Evolutionary conservation across 2,888 invertebrate species (phyloP).

Genomic region (Petrolisthes manimaculis): DNA sequence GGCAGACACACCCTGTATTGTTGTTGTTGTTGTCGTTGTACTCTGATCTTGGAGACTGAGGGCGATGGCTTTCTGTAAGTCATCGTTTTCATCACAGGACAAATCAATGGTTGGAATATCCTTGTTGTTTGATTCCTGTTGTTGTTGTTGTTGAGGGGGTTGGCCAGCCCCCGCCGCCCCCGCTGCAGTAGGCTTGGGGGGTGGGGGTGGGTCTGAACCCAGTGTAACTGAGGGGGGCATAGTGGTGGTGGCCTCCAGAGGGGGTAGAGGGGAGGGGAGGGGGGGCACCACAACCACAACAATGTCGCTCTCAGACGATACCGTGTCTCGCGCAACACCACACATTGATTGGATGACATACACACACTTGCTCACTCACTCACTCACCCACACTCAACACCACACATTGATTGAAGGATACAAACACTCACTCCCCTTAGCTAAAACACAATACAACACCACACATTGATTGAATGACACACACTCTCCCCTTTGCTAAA

Average conservation of each 20-base stretch:
- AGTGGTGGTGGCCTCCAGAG: conserved; percentile 51
- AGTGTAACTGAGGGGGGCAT: conserved; percentile 63
- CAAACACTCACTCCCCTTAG: conserved; percentile 22
- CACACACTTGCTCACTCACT: conserved; percentile 18
- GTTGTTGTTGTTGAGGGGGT: conserved; percentile 41
- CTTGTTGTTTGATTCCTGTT: conserved; percentile 45
- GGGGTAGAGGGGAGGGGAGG: neutral
- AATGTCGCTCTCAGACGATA: conserved; percentile 51
- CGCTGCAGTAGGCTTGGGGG: conserved; percentile 4
- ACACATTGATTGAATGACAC: neutral
- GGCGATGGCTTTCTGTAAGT: conserved; percentile 71
- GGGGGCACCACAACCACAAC: neutral
- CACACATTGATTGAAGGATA: neutral
- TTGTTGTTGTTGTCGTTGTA: conserved; percentile 70
- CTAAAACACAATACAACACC: conserved; percentile 7
- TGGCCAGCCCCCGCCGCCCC: conserved; percentile 13
- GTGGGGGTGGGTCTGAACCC: conserved; percentile 60
- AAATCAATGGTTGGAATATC: conserved; percentile 61
- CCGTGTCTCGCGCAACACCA: conserved; percentile 61
- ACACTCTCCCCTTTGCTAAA: conserved; percentile 21
- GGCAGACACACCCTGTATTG: conserved; percentile 69
- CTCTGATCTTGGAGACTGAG: conserved; percentile 70
- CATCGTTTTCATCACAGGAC: conserved; percentile 66
- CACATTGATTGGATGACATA: conserved; percentile 53
- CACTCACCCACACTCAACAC: conserved; percentile 15